These are phyloP conservation scores for Barypeithes pellucidus DNA, from an alignment of 2,888 invertebrate species.

Conservation along the genomic window DNA sequence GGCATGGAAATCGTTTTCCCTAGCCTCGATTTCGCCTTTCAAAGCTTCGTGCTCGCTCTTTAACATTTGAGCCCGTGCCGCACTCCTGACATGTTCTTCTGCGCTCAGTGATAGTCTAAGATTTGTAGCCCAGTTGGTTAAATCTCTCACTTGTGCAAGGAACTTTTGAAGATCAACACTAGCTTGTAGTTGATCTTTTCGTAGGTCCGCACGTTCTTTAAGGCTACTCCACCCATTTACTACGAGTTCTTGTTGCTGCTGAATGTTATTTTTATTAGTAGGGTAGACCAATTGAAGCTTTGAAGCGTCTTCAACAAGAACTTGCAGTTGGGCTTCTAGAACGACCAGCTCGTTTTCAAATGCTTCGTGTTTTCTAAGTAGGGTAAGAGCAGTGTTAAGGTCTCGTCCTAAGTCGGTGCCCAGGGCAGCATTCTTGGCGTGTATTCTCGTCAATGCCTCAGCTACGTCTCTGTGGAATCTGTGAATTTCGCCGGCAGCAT, in stretches of 20 bases:
- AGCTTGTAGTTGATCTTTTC: conserved; percentile 87
- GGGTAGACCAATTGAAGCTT: conserved; percentile 92
- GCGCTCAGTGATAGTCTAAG: conserved; percentile 84
- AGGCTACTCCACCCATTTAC: conserved; percentile 90
- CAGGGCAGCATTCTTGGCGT: conserved; percentile 90
- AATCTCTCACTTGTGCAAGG: conserved; percentile 86
- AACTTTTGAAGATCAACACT: conserved; percentile 93
- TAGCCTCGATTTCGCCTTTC: conserved; percentile 90
- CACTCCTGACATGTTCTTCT: conserved; percentile 87
- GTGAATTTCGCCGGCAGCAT: conserved; percentile 97
- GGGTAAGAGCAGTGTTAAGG: conserved; percentile 87
- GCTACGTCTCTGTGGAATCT: conserved; percentile 97
- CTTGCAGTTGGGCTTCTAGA: conserved; percentile 91
- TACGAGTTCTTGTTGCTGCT: conserved; percentile 89
- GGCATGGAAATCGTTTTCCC: conserved; percentile 85
- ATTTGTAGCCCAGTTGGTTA: conserved; percentile 90
- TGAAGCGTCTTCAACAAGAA: conserved; percentile 93
- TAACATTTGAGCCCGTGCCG: conserved; percentile 85
- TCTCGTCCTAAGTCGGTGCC: conserved; percentile 87
- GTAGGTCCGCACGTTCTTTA: conserved; percentile 85
- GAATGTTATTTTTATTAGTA: conserved; percentile 91
- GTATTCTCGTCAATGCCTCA: conserved; percentile 91
- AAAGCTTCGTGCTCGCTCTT: conserved; percentile 88
- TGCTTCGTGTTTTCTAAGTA: conserved; percentile 91
- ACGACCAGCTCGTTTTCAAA: conserved; percentile 95